phyloP scores from a whole-genome alignment of 2,797 vertebrate genomes.

The Arctocebus calabarensis region DNA sequence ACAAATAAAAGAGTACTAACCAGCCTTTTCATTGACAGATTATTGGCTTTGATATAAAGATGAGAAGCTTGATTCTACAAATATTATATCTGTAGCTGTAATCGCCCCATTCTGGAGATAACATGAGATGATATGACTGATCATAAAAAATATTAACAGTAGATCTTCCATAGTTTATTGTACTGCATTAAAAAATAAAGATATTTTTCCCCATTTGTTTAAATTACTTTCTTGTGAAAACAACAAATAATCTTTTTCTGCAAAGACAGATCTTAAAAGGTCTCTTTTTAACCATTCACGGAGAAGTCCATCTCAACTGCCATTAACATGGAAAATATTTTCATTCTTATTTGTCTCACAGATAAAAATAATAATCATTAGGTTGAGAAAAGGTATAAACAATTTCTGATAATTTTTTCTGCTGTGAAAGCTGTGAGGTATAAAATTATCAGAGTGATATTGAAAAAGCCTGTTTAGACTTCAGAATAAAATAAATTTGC shows the following conservation, averaged over 20 bases:
- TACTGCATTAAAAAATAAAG: neutral
- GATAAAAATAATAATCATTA: conserved; percentile 60
- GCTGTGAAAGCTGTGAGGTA: neutral
- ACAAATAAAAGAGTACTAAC: conserved; percentile 45
- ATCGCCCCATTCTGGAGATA: neutral
- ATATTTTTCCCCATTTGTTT: neutral
- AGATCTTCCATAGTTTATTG: neutral
- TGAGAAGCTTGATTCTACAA: neutral
- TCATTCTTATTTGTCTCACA: neutral
- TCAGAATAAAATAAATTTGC: conserved; percentile 34
- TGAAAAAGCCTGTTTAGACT: neutral
- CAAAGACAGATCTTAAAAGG: neutral
- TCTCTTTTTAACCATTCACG: conserved; percentile 37
- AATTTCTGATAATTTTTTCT: conserved; percentile 11
- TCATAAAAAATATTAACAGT: neutral
- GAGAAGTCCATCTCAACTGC: conserved; percentile 13
- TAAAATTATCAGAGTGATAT: conserved; percentile 2
- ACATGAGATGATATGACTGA: neutral
- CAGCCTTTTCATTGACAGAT: conserved; percentile 10
- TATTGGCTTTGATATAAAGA: neutral
- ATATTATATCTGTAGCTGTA: neutral
- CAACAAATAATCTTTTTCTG: neutral
- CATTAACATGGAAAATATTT: conserved; percentile 46
- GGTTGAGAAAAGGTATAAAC: neutral
- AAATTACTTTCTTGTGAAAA: conserved; percentile 36